Percentiles rank a stretch among this genome's conserved stretches.
These are phyloP conservation scores for Sprattus sprattus DNA, from an alignment of 2,113 vertebrate species.

Conservation along the genomic window DNA sequence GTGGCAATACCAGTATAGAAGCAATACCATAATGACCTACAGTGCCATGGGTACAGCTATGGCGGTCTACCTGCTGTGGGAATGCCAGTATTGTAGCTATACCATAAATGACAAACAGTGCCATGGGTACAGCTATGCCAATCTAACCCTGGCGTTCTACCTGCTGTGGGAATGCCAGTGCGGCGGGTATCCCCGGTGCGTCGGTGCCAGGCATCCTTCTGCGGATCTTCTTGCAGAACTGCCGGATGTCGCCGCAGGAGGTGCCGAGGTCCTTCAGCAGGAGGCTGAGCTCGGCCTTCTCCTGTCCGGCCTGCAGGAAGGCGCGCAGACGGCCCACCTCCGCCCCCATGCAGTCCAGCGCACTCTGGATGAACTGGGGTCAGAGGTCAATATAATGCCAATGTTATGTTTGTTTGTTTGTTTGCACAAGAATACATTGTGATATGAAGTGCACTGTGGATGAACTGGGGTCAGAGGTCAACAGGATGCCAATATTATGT, in stretches of 20 bases:
- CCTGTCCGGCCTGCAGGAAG: conserved; percentile 86
- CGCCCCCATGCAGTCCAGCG: conserved; percentile 94
- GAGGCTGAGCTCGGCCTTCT: conserved; percentile 81
- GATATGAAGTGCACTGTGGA: too few relatives aligned
- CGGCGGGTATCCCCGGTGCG: conserved; percentile 86
- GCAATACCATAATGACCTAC: too few relatives aligned
- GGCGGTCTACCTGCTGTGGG: conserved; percentile 71
- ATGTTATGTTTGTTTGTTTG: too few relatives aligned
- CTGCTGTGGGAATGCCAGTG: conserved; percentile 83
- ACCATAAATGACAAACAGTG: conserved; percentile 53
- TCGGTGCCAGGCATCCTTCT: conserved; percentile 94
- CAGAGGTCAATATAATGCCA: neutral
- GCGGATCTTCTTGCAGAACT: conserved; percentile 98
- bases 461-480: too few relatives aligned
- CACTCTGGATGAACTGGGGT: conserved; percentile 93
- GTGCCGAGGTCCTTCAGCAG: conserved; percentile 95
- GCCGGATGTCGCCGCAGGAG: conserved; percentile 89
- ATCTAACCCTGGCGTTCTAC: conserved; percentile 40
- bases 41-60: too few relatives aligned
- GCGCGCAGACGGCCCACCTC: conserved; percentile 88
- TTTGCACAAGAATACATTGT: too few relatives aligned
- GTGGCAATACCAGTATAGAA: conserved; percentile 80
- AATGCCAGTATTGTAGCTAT: conserved; percentile 87
- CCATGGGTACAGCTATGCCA: too few relatives aligned
- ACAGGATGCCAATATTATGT: too few relatives aligned